A percentile compares a stretch with the other conserved stretches of the same genome.
Evolutionary conservation across 2,888 invertebrate species (phyloP).

Genomic region (Tetropium fuscum): DNA sequence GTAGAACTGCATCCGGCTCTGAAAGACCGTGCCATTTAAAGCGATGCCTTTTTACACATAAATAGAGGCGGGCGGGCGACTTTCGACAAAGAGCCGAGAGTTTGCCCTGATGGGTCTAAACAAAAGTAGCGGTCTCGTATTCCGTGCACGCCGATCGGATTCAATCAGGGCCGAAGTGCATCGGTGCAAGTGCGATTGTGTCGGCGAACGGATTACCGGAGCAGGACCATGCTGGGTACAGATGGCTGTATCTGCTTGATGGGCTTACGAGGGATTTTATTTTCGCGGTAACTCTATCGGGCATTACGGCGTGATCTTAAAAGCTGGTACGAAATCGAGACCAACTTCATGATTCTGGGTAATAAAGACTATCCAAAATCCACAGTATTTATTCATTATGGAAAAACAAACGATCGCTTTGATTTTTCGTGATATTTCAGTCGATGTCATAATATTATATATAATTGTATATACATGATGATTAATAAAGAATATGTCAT

Average conservation of each 20-base stretch:
- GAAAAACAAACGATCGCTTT: too few species aligned
- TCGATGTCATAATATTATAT: too few species aligned
- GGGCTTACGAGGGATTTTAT: conserved; percentile 10
- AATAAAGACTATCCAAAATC: too few species aligned
- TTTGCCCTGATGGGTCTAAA: conserved; percentile 29
- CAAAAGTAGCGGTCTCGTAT: conserved; percentile 37
- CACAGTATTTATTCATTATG: too few species aligned
- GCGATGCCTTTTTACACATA: conserved; percentile 20
- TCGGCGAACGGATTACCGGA: conserved; percentile 19
- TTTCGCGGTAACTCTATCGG: conserved; percentile 9
- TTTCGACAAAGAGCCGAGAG: conserved; percentile 12
- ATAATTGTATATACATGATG: too few species aligned
- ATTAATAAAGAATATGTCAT: too few species aligned
- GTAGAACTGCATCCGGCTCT: conserved; percentile 34
- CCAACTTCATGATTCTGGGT: too few species aligned
- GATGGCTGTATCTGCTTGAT: conserved; percentile 11
- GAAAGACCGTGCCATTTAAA: conserved; percentile 25
- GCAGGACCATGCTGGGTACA: conserved; percentile 12
- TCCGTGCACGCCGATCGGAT: conserved; percentile 31
- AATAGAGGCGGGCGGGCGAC: conserved; percentile 7
- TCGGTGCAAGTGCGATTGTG: conserved; percentile 23
- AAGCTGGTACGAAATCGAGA: too few species aligned
- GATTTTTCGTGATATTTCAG: too few species aligned
- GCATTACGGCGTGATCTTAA: too few species aligned
- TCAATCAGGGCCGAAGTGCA: conserved; percentile 37